phyloP scores from a whole-genome alignment of 1,140 invertebrate species.

The Drosophila bocqueti region DNA sequence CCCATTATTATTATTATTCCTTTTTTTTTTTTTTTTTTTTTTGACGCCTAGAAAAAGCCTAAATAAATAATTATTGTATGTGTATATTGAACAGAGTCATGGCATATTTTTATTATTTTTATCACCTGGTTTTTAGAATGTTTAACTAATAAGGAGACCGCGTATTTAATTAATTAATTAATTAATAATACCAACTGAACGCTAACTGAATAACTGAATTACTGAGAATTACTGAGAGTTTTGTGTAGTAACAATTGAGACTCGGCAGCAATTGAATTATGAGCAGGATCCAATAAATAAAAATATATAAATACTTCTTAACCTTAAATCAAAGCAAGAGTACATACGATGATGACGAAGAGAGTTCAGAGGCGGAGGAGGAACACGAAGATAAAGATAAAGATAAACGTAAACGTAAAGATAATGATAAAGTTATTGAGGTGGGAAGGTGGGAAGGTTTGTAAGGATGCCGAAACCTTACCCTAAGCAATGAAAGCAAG shows the following conservation, averaged over 20 bases:
- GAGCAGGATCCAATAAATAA: constrained; percentile 7
- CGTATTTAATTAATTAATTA: constrained; percentile 16
- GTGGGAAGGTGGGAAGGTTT: constrained; percentile 2
- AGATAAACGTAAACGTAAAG: neutral
- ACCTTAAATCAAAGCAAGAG: constrained; percentile 16
- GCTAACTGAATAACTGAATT: neutral
- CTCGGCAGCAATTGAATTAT: neutral
- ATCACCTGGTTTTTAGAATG: constrained; percentile 39
- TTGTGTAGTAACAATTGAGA: constrained; percentile 24
- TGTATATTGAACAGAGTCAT: constrained; percentile 51
- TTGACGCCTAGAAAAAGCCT: constrained; percentile 5
- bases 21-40: constrained; percentile 16
- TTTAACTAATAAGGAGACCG: constrained; percentile 27
- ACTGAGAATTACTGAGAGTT: constrained; percentile 4
- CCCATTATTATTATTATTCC: neutral
- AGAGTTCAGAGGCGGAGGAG: neutral
- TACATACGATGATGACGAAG: constrained; percentile 4
- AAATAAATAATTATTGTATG: constrained; percentile 27
- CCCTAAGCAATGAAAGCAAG: constrained; percentile 6
- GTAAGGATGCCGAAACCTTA: neutral
- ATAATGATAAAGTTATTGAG: constrained; percentile 3
- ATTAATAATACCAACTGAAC: constrained; percentile 14
- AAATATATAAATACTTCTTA: neutral
- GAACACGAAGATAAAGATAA: neutral
- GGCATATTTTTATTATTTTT: constrained; percentile 45